Evolutionary conservation across 2,113 vertebrate species (phyloP).

Genomic region (Pavo muticus): DNA sequence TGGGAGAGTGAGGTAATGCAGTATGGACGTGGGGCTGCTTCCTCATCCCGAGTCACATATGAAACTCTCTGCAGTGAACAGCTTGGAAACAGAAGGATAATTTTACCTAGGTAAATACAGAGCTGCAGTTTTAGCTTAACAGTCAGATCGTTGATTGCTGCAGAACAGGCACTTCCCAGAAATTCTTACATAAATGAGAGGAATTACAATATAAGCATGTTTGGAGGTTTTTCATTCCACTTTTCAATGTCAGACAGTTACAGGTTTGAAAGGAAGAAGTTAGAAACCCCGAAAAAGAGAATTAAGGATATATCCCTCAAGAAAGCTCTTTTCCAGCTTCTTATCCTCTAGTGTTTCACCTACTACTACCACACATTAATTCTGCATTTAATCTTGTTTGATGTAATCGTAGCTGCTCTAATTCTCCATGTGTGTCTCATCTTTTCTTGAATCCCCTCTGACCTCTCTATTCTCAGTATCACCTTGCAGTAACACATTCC

Average conservation of each 20-base stretch:
- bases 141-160: background rate
- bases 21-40: background rate
- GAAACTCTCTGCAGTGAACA: background rate
- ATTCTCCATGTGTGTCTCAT: background rate
- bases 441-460: background rate
- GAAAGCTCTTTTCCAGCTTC: background rate
- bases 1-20: background rate
- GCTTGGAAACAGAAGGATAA: background rate
- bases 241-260: background rate
- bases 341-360: background rate
- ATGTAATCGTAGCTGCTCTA: background rate
- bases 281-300: background rate
- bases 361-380: background rate
- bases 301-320: background rate
- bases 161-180: background rate
- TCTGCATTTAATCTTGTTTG: background rate
- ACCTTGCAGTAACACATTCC: background rate
- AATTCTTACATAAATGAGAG: conserved; percentile 19
- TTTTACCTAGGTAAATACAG: background rate
- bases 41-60: rapidly evolving
- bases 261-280: conserved; percentile 17
- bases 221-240: background rate
- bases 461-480: background rate
- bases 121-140: background rate
- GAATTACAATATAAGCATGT: conserved; percentile 16